Evolutionary conservation across 2,797 vertebrate genomes (phyloP).

Genomic region (Muscicapa comitata): DNA sequence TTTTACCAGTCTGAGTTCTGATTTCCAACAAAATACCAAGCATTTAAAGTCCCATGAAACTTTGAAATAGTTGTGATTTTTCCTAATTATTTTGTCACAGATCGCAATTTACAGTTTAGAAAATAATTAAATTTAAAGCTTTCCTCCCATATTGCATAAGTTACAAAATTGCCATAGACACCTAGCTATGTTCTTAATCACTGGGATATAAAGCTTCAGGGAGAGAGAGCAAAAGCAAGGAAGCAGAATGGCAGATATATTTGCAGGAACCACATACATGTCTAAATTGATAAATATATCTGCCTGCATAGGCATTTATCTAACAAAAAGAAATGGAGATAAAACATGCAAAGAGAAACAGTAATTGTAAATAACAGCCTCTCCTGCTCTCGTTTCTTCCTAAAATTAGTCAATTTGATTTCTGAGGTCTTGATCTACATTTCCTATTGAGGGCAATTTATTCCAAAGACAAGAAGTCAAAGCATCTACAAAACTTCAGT

Average conservation of each 20-base stretch:
- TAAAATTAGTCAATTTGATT: conserved; percentile 38
- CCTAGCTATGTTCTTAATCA: neutral
- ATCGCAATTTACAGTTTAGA: neutral
- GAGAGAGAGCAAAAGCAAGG: neutral
- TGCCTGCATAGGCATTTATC: neutral
- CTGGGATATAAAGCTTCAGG: neutral
- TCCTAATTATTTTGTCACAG: neutral
- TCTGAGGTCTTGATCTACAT: conserved; percentile 46
- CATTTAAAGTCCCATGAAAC: neutral
- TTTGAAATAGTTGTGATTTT: neutral
- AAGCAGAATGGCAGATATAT: neutral
- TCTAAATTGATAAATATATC: conserved; percentile 23
- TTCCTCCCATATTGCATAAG: neutral
- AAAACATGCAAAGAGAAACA: neutral
- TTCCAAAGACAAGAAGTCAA: conserved; percentile 20
- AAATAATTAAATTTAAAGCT: neutral
- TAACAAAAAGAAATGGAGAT: conserved; percentile 10
- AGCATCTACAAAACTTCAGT: neutral
- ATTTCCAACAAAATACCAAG: neutral
- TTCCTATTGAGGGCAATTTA: conserved; percentile 25
- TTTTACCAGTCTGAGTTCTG: neutral
- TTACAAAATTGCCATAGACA: neutral
- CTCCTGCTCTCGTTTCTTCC: neutral
- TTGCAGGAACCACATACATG: neutral
- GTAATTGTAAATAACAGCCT: conserved; percentile 45